Conservation (phyloP, 2,113 vertebrate genomes). For the Leptosomus discolor region DNA sequence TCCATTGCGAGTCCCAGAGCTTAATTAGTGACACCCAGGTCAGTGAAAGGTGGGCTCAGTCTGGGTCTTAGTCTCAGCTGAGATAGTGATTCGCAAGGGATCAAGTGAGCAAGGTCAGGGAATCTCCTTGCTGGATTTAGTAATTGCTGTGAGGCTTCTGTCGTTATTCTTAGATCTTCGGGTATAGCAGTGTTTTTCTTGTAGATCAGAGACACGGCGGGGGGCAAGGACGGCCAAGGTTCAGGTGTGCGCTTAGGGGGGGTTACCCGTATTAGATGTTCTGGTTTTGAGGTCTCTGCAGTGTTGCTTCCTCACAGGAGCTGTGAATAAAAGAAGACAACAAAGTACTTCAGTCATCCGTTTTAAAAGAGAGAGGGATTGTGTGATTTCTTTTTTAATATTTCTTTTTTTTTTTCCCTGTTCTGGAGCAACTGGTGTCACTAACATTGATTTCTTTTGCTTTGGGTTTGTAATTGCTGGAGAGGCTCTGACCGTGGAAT, state of each 20-base stretch:
- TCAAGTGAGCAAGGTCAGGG: neutral
- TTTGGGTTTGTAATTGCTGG: neutral
- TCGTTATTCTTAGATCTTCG: neutral
- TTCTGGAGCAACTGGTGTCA: neutral
- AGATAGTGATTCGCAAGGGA: neutral
- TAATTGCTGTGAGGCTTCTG: neutral
- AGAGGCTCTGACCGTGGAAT: neutral
- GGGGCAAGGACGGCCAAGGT: neutral
- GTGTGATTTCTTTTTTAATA: too few relatives aligned
- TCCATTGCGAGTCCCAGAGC: neutral
- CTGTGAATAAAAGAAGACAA: neutral
- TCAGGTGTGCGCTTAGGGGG: neutral
- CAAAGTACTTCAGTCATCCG: neutral
- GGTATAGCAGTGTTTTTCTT: neutral
- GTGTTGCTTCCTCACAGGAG: neutral
- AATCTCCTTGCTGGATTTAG: neutral
- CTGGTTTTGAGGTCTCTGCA: neutral
- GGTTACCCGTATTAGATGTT: neutral
- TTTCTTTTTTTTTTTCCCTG: neutral
- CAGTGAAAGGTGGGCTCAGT: neutral
- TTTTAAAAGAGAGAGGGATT: neutral
- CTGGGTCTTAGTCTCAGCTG: neutral
- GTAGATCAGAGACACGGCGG: neutral
- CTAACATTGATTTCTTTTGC: constrained; percentile 10
- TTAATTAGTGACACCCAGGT: neutral